Conservation (phyloP, 1,140 invertebrate species). For the Cydia amplana region DNA sequence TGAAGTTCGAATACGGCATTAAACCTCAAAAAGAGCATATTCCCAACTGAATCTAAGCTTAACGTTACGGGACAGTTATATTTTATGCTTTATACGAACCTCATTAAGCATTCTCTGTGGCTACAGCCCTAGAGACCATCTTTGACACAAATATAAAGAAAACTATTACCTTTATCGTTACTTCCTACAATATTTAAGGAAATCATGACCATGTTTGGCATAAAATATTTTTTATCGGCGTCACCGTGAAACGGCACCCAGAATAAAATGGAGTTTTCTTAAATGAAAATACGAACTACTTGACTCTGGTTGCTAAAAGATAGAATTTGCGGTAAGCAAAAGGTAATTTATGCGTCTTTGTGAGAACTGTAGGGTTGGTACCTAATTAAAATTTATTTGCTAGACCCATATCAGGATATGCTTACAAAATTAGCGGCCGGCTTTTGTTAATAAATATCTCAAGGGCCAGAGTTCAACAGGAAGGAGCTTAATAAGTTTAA, state of each 20-base stretch:
- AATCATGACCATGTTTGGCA: not conserved
- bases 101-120: conserved; percentile 23
- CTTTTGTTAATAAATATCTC: conserved; percentile 14
- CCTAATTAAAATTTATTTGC: conserved; percentile 21
- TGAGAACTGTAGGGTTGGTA: conserved; percentile 1
- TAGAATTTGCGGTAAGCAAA: not conserved
- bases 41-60: conserved; percentile 9
- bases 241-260: not conserved
- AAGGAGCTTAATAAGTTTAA: conserved; percentile 5
- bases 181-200: not conserved
- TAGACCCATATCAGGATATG: conserved; percentile 22
- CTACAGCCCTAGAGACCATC: not conserved
- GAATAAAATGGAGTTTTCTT: not conserved
- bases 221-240: not conserved
- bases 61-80: not conserved
- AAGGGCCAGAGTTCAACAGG: not conserved
- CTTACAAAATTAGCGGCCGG: conserved; percentile 13
- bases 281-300: not conserved
- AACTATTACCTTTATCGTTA: no score
- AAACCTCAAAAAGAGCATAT: conserved; percentile 12
- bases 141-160: not conserved
- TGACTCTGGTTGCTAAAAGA: not conserved
- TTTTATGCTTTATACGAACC: not conserved
- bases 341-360: conserved; percentile 7
- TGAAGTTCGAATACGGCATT: no score